phyloP scores from a whole-genome alignment of 2,888 invertebrate species.

The Iselma pallidipennis region DNA sequence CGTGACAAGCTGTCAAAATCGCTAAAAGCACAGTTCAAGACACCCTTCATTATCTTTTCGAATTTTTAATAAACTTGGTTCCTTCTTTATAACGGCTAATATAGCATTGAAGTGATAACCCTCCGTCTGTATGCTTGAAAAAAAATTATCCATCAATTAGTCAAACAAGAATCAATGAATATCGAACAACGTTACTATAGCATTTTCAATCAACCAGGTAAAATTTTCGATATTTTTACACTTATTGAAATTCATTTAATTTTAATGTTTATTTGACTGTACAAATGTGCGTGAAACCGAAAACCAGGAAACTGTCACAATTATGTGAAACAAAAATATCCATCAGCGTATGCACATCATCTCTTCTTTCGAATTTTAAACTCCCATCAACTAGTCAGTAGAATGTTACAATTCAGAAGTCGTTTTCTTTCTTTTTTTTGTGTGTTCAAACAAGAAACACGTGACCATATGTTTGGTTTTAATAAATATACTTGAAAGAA shows the following conservation, averaged over 20 bases:
- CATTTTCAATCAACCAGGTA: not conserved
- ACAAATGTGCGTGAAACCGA: constrained; percentile 17
- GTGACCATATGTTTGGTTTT: constrained; percentile 29
- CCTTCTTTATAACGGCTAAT: not conserved
- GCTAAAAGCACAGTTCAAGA: constrained; percentile 7
- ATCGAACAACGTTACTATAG: not conserved
- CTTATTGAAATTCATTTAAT: constrained; percentile 15
- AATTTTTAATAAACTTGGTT: constrained; percentile 13
- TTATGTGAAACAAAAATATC: constrained; percentile 31
- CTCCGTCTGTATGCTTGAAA: not conserved
- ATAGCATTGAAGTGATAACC: not conserved
- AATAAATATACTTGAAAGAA: constrained; percentile 21
- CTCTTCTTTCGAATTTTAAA: not conserved
- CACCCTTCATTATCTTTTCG: constrained; percentile 1
- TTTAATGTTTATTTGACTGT: not conserved
- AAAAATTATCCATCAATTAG: not conserved
- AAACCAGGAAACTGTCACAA: constrained; percentile 24
- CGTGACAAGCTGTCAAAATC: constrained; percentile 12
- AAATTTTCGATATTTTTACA: constrained; percentile 11
- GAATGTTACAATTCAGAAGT: not conserved
- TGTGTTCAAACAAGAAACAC: constrained; percentile 32
- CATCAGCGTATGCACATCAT: constrained; percentile 24
- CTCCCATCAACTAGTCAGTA: not conserved
- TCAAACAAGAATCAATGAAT: too few relatives aligned
- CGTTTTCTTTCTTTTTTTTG: not conserved